Base-by-base conservation (phyloP, 2,797 vertebrate genomes). In the Lithobates pipiens region DNA sequence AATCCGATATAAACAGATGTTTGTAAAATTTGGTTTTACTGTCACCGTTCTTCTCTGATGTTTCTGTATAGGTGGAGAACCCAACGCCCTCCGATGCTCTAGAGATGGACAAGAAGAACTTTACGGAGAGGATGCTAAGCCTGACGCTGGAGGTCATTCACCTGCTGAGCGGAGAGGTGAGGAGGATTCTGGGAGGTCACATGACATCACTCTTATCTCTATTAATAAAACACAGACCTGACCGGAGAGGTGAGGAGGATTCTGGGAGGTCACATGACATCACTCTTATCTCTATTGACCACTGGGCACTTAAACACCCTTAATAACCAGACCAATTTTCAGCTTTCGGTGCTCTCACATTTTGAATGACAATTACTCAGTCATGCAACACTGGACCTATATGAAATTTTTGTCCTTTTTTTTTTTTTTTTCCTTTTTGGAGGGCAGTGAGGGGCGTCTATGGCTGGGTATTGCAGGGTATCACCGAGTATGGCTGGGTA, bases 81-180 rank as follows among this genome's bases (percentile, higher is more conserved):
- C 68, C 8, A 15, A 69, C 6, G 27, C 16, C 65, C 23, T 42
- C 36, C 9, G 21, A 42, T 21, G 6, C 5, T 7, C 8, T 21
- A 36, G 50, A 36, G 32, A 73, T 68, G 76, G 76, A 73, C 23
- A 73, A 73, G 11, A 21, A 44, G 36, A 3, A 44, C 50, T 18
- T 54, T 50, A 63, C 69, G 27, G 44, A 81, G 8, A 42, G 27
- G 32, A 57, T 81, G 3, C 11, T 81, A 73, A 61, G 71, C 15
- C 32, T 73, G 21, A 81, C 79, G 6, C 5, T 81, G 32, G 50
- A 81, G 32, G 71, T 81, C 50, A 63, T 81, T 10, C 71, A 63
- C 6, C 50, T 81, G n/a, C 50, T 81, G 39, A 81, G 69, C 7
- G 79, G 79, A 42, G 79, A 81, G 79, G 79, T 80, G 68, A 80